These are phyloP conservation scores for Pomacea canaliculata DNA, from an alignment of 2,888 invertebrate genomes.

Conservation along the genomic window DNA sequence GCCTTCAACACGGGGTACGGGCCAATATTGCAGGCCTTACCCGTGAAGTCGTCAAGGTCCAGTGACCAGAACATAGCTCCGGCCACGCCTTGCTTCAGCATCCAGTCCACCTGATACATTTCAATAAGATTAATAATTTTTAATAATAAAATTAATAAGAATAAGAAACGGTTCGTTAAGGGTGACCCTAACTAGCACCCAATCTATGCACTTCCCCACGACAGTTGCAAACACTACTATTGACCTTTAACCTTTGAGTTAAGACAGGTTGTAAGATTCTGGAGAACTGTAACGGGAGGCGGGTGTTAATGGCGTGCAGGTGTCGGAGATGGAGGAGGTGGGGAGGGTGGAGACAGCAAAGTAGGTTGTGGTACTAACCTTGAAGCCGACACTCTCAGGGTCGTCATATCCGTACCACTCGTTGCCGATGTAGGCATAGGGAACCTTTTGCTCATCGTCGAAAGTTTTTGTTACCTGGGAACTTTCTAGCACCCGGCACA, in stretches of 20 bases:
- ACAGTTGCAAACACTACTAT: too few relatives aligned
- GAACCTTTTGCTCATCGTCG: conserved; percentile 28
- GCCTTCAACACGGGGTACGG: conserved; percentile 27
- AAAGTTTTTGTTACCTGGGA: conserved; percentile 4
- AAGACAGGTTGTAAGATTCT: too few relatives aligned
- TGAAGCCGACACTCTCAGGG: background rate
- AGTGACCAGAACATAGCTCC: conserved; percentile 37
- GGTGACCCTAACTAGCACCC: too few relatives aligned
- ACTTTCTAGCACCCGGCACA: conserved; percentile 22
- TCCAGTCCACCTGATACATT: conserved; percentile 32
- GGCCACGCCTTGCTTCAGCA: conserved; percentile 26
- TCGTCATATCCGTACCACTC: conserved; percentile 24
- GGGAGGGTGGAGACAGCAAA: background rate
- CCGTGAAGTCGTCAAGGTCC: conserved; percentile 36
- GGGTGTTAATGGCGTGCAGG: background rate
- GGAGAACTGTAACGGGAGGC: too few relatives aligned
- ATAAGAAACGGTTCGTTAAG: too few relatives aligned
- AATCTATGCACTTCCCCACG: too few relatives aligned
- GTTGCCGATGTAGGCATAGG: conserved; percentile 21
- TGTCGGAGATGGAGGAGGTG: background rate
- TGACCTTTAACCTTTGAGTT: too few relatives aligned
- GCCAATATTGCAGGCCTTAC: conserved; percentile 26
- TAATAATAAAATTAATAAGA: too few relatives aligned
- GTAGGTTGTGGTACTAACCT: background rate
- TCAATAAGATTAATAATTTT: too few relatives aligned